Percentiles rank a stretch among this genome's conserved stretches.
Conservation (phyloP, 2,113 vertebrate genomes). For the Isurus oxyrinchus region DNA sequence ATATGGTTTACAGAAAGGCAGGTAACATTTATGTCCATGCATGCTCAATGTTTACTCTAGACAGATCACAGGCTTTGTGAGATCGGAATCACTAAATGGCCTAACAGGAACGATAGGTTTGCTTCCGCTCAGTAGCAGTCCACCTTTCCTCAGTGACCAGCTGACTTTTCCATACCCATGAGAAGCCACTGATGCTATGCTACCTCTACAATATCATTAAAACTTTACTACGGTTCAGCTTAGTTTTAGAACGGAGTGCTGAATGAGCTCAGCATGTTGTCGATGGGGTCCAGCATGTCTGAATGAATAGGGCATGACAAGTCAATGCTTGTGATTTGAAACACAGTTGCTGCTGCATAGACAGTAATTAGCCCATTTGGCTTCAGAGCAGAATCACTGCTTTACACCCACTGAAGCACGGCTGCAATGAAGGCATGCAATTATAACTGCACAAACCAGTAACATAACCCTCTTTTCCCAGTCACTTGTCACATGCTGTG, state of each 20-base stretch:
- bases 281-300: background rate
- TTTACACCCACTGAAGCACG: background rate
- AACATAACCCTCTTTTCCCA: background rate
- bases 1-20: background rate
- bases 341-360: background rate
- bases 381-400: too few species aligned
- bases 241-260: background rate
- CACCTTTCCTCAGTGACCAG: background rate
- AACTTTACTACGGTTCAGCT: background rate
- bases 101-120: background rate
- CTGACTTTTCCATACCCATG: background rate
- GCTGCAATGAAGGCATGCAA: background rate
- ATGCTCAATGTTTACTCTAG: too few species aligned
- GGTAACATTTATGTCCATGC: too few species aligned
- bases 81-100: background rate
- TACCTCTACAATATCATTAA: background rate
- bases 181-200: background rate
- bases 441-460: background rate
- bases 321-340: background rate
- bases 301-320: background rate
- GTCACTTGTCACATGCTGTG: background rate
- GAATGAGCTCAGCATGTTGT: background rate
- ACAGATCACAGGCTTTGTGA: background rate
- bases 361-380: too few species aligned
- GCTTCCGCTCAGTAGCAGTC: background rate